Evolutionary conservation across 2,113 vertebrate genomes (phyloP), one percentile per base, ranked within the genome.

Genomic region (Chloropsis cyanopogon): DNA sequence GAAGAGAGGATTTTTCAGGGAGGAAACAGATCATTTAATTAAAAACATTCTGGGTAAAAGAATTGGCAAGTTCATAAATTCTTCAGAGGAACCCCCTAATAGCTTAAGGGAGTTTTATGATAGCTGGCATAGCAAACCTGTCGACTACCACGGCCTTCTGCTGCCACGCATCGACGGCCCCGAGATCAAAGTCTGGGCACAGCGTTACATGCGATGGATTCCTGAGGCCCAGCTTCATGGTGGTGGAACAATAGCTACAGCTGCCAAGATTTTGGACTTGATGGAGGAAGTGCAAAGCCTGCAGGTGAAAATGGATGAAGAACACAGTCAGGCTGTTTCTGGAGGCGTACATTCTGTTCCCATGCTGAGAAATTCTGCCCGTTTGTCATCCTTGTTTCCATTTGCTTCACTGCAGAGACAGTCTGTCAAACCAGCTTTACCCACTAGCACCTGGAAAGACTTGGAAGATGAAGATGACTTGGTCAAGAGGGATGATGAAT

Each of bases 1-100:
- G 1, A 99, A 98, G 97, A 98, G 98, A 95, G 98, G 99, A 82
- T 99, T 99, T 97, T 99, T 99, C 96, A 98, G 98, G 83, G 98
- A 99, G 53, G 98, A 99, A 97, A 97, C 98, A 1, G 99, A 99
- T 92, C 98, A 98, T 42, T 98, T 99, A 82, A 98, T 99, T 96
- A 99, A 99, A 97, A 99, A 98, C 66, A 97, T 99, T 49, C 93
- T 98, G 46, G 98, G 98, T 28, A 99, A 98, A 97, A 98, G 98
- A 87, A 98, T 99, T 88, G 98, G 98, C 89, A 99, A 98, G 88
- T 97, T 98, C 82, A 99, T 98, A 95, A 98, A 97, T 79, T 98
- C 98, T 26, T 98, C 98, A 1, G 98, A 99, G 33, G 98, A 98
- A 33, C 92, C 96, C 35, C 96, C 97, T 16, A 97, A 93, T 52